Evolutionary conservation across 1,140 invertebrate genomes (phyloP), one percentile per base, ranked within the genome.

Genomic region (Bathynomus jamesi): DNA sequence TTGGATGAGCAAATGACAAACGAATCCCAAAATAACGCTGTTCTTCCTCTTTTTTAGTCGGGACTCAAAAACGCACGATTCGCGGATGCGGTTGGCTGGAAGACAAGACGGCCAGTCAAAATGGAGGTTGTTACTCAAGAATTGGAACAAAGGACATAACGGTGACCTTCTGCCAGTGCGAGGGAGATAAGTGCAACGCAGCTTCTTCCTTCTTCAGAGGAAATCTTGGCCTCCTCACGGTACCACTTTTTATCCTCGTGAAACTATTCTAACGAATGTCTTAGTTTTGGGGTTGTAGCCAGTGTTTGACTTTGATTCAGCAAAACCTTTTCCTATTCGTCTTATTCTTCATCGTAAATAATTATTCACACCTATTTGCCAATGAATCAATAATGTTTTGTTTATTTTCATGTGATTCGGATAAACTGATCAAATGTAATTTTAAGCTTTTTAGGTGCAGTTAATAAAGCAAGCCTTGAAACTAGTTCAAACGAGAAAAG

Each of bases 141-240:
- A 76, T 71, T 27, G 75, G 75, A 46, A 76, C 75, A 28, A 76
- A 76, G 61, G 75, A 76, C 65, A 31, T 76, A 68, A 73, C 71
- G 69, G 29, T 76, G 4, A 76, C 68, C 28, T 76, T 73, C 71
- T 76, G 75, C 53, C 69, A 72, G 64, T 76, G 75, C 46, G 25
- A 62, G 7, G 11, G 30, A 3, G 69, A 76, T 28, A 29, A 53
- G 13, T 76, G 75, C 61, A 76, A 76, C 65, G 27, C 71, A 4
- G 75, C 67, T 53, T 53, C 40, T 5, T 53, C 40, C 13, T 21
- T 53, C 13, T 11, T 53, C 40, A 53, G 40, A 11, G 40, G 40
- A 5, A 3, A 11, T 3, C 40, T 53, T 53, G 40, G 40, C 1
- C 21, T 53, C 21, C 40, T 53, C 21, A 53, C 40, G 13, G 2